Evolutionary conservation across 2,113 vertebrate species (phyloP), one percentile per base, ranked within the genome.

Genomic region (Australoheros scitulus): DNA sequence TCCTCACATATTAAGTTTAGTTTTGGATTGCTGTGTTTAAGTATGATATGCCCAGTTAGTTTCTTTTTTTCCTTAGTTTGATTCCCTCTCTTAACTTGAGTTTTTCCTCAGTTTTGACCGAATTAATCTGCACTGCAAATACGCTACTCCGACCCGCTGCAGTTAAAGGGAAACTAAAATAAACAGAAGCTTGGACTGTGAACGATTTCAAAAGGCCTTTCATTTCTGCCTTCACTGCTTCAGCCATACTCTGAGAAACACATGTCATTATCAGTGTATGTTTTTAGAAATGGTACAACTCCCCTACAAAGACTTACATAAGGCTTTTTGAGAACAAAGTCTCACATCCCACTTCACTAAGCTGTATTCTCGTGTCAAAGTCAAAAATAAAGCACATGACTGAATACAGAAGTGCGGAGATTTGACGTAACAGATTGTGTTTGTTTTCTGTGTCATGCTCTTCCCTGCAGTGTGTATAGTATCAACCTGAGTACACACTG

Each of bases 401-500:
- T 64, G 79, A 59, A 85, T 68, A 22, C 13, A 50, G 61, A 74
- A 50, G 32, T n/a, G 72, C 47, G n/a, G 72, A 24, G 79, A 85
- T 84, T 74, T 80, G 43, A 84, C 82, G 76, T 68, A 75, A 79
- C 60, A 68, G 81, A 72, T 1, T 79, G 72, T 61, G 79, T 90
- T 90, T 87, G 88, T 58, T 76, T 81, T 79, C 57, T 87, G 41
- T 85, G 86, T 72, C 76, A 76, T 64, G 60, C 78, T 81, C 77
- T 58, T 36, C 77, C 47, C 61, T 43, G 80, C 81, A 38, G 61
- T 82, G 80, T 90, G 89, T 58, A 64, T 86, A 68, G 76, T 61
- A 78, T 86, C 90, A 91, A 82, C 89, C 91, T 93, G 90, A 90
- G 85, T 77, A 92, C 90, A 94, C 91, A 89, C 82, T 91, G 89